Evolutionary conservation across 2,113 vertebrate species (phyloP), one percentile per base, ranked within the genome.

Genomic region (Arvicanthis niloticus): DNA sequence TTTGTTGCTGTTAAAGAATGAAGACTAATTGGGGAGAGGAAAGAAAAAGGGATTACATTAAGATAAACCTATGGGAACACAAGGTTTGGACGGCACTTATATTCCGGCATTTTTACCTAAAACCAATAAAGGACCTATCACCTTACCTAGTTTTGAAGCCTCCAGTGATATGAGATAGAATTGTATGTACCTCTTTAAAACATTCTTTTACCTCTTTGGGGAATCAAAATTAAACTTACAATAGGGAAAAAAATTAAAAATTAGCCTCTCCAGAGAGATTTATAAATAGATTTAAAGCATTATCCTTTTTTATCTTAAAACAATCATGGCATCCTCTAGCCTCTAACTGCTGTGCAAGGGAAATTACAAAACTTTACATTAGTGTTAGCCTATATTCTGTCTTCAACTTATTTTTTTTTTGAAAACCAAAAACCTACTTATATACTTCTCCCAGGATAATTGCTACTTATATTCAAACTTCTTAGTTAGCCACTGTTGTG

Each of bases 201-300:
- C 4, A 95, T 26, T 48, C 42, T 7, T 80, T 53, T 85, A 37
- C 58, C 3, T 78, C 53, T 58, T 60, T 60, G n/a, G 42, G 7
- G 19, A 95, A 72, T 62, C 4, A 77, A 97, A 89, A 15, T 68
- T 76, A 93, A 93, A 80, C 19, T 89, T 76, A 81, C 19, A 48
- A 70, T 90, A n/a, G 58, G 19, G 5, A 92, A 81, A 75, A 15
- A 29, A 88, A 53, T 58, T 48, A 82, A 67, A 87, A 95, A 65
- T 94, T 72, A 95, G 53, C 80, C 2, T 40, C 68, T 56, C 24
- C 0, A 5, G 56, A 76, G 70, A 80, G 19, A 89, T 78, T 21
- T 72, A 51, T 26, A 78, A 78, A 90, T 37, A 37, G 21, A 70
- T 91, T 95, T 87, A 67, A 78, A 51, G 31, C 13, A 62, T n/a